These are phyloP conservation scores for Sceloporus undulatus DNA, from an alignment of 2,113 vertebrate genomes.

Conservation along the genomic window DNA sequence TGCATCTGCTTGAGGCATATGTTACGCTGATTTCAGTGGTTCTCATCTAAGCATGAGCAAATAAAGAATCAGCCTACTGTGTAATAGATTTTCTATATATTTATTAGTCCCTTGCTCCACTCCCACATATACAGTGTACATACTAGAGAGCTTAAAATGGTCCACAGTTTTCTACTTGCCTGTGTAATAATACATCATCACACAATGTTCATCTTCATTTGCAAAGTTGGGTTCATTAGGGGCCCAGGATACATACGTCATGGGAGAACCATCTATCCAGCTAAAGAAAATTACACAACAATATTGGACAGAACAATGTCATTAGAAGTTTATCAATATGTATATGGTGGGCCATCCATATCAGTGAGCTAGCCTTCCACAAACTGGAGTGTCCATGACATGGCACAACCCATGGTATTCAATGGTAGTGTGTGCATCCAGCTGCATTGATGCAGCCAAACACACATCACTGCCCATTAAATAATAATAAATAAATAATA, in stretches of 20 bases:
- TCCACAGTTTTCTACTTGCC: slow-evolving; percentile 75
- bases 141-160: not conserved
- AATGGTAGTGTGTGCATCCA: no score
- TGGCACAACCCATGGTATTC: not conserved
- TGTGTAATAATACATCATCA: slow-evolving; percentile 87
- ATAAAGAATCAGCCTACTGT: not conserved
- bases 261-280: slow-evolving; percentile 89
- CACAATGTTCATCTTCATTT: slow-evolving; percentile 97
- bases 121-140: not conserved
- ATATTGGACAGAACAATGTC: not conserved
- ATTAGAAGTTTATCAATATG: not conserved
- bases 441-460: no score
- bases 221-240: slow-evolving; percentile 95
- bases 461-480: no score
- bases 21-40: no score
- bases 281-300: slow-evolving; percentile 75
- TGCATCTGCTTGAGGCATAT: no score
- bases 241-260: slow-evolving; percentile 90
- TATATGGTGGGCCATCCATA: not conserved
- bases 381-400: no score
- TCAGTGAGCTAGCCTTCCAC: no score
- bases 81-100: not conserved
- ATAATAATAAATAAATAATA: no score
- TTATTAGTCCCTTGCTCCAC: not conserved
- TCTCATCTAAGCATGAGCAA: no score